Percentiles rank a stretch among this genome's conserved stretches.
These are phyloP conservation scores for Chelonoidis abingdonii DNA, from an alignment of 2,113 vertebrate species.

Conservation along the genomic window DNA sequence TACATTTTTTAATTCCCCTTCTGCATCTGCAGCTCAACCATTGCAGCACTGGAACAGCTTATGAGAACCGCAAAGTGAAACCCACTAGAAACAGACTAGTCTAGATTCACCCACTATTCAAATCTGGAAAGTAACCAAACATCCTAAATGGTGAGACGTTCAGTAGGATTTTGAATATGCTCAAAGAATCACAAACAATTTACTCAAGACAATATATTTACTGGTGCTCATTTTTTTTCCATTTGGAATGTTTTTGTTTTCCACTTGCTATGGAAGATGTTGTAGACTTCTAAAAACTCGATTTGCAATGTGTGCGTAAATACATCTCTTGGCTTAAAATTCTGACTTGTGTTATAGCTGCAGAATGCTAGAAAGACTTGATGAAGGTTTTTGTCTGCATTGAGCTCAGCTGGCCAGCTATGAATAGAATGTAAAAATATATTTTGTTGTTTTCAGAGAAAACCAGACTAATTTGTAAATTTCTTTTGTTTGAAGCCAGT, in stretches of 20 bases:
- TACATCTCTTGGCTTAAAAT: neutral
- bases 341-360: neutral
- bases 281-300: neutral
- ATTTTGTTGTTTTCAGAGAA: neutral
- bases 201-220: neutral
- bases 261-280: accelerated
- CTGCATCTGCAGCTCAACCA: neutral
- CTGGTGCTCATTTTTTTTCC: neutral
- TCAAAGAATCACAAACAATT: neutral
- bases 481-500: neutral
- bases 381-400: accelerated
- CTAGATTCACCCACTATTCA: neutral
- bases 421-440: neutral
- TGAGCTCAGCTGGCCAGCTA: neutral
- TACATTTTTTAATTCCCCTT: neutral
- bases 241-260: neutral
- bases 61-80: neutral
- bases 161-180: neutral
- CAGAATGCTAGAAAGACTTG: neutral
- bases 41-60: neutral
- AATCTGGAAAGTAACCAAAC: neutral
- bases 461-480: neutral
- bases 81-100: neutral
- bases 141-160: neutral
- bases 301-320: neutral